These are phyloP conservation scores for Coreius guichenoti DNA, from an alignment of 2,797 vertebrate genomes.

Conservation along the genomic window DNA sequence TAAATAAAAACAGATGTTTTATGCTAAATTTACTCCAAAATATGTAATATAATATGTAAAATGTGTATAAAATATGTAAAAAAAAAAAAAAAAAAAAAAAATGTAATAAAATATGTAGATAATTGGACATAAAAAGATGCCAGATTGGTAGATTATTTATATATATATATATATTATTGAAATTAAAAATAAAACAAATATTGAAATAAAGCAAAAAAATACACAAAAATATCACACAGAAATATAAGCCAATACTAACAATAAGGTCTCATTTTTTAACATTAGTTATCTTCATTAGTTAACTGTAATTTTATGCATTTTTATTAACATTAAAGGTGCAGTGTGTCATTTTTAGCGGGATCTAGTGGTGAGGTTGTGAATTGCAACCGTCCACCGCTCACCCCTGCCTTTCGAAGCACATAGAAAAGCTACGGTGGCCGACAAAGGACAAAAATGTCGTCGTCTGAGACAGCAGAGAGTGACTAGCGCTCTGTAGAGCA, in stretches of 20 bases:
- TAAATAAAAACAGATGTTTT: background rate
- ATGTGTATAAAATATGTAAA: too few species aligned
- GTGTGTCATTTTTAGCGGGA: too few species aligned
- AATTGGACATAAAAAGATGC: background rate
- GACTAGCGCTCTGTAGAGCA: too few species aligned
- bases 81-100: too few species aligned
- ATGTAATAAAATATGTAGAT: too few species aligned
- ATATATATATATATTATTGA: background rate
- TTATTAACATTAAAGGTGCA: background rate
- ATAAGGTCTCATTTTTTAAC: background rate
- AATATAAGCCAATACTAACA: background rate
- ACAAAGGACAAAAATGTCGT: too few species aligned
- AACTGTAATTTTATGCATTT: background rate
- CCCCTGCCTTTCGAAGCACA: too few species aligned
- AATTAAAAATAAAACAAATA: background rate
- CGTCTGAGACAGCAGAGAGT: too few species aligned
- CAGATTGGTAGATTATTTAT: background rate
- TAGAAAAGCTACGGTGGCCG: too few species aligned
- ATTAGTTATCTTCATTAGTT: background rate
- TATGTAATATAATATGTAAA: too few species aligned
- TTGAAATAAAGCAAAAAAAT: background rate
- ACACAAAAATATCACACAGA: background rate
- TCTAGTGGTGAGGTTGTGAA: too few species aligned
- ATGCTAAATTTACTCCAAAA: background rate
- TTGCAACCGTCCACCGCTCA: too few species aligned